Evolutionary conservation across 2,888 invertebrate species (phyloP).

Genomic region (Sminthurides aquaticus): DNA sequence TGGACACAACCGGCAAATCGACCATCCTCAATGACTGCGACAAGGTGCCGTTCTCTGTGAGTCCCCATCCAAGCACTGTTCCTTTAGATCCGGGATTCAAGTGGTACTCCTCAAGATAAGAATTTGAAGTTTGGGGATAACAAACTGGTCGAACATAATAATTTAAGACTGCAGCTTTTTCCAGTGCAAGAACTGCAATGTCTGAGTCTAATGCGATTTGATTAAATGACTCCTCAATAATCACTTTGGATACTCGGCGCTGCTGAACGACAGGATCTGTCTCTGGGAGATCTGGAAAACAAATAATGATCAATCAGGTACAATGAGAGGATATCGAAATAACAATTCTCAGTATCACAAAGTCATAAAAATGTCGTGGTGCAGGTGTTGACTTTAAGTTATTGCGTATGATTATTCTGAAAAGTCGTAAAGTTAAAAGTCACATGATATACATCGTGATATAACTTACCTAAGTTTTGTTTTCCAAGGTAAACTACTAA

Average conservation of each 20-base stretch:
- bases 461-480: slow-evolving; percentile 33
- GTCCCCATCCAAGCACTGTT: slow-evolving; percentile 53
- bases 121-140: slow-evolving; percentile 41
- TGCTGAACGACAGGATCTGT: slow-evolving; percentile 40
- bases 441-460: no score
- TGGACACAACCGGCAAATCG: slow-evolving; percentile 39
- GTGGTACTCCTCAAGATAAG: slow-evolving; percentile 40
- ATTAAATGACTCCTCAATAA: slow-evolving; percentile 41
- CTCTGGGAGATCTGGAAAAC: slow-evolving; percentile 33
- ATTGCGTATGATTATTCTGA: not conserved
- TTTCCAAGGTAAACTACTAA: slow-evolving; percentile 38
- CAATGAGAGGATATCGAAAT: not conserved
- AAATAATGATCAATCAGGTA: not conserved
- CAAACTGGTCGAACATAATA: slow-evolving; percentile 52
- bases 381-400: not conserved
- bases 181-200: slow-evolving; percentile 52
- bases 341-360: no score
- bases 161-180: slow-evolving; percentile 48
- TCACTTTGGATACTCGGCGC: slow-evolving; percentile 32
- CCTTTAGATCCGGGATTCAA: slow-evolving; percentile 42
- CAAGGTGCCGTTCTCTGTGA: slow-evolving; percentile 52
- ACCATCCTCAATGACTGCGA: slow-evolving; percentile 35
- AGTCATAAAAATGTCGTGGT: not conserved
- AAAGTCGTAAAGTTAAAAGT: no score
- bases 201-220: slow-evolving; percentile 50